Conservation (phyloP, 2,888 invertebrate genomes). For the Craniophora ligustri region DNA sequence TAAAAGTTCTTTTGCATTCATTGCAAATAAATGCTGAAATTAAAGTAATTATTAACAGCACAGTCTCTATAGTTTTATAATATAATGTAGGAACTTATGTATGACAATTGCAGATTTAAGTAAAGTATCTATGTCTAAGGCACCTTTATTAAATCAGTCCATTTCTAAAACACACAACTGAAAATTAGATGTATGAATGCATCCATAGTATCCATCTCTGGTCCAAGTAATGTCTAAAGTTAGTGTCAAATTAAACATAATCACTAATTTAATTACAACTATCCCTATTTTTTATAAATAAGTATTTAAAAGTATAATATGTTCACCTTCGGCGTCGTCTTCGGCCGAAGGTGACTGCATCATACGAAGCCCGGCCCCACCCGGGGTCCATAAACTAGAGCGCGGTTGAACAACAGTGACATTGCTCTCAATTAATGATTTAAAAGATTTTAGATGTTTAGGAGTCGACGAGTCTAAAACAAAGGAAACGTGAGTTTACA, state of each 20-base stretch:
- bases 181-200: neutral
- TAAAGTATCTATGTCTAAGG: neutral
- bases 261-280: neutral
- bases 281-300: neutral
- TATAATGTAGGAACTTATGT: too few relatives aligned
- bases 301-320: slow-evolving; percentile 1
- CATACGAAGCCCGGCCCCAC: slow-evolving; percentile 32
- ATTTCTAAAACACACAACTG: neutral
- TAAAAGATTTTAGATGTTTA: slow-evolving; percentile 39
- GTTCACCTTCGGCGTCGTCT: slow-evolving; percentile 44
- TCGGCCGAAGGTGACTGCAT: slow-evolving; percentile 44
- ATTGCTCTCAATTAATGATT: slow-evolving; percentile 43
- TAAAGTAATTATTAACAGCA: slow-evolving; percentile 40
- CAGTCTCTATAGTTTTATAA: too few relatives aligned
- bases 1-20: slow-evolving; percentile 77
- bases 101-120: neutral
- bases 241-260: too few relatives aligned
- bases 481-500: slow-evolving; percentile 29
- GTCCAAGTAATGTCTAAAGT: too few relatives aligned
- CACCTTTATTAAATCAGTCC: neutral
- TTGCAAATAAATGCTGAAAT: slow-evolving; percentile 77
- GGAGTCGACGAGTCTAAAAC: slow-evolving; percentile 38
- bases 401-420: slow-evolving; percentile 41
- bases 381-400: slow-evolving; percentile 21
- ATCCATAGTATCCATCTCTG: neutral